phyloP scores from a whole-genome alignment of 2,797 vertebrate genomes.

The Ptychadena robeensis region DNA sequence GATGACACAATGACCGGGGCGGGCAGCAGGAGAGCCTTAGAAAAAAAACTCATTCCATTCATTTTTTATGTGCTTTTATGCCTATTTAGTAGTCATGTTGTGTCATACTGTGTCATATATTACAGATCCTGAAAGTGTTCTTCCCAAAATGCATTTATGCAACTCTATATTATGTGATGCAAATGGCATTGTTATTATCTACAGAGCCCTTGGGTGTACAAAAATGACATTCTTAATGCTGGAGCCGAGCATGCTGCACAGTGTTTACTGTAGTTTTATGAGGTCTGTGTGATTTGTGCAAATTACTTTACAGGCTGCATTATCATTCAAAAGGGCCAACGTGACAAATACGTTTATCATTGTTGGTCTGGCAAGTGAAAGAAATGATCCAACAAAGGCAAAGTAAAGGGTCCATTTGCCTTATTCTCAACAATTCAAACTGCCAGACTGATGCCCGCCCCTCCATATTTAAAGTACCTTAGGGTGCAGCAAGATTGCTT shows the following conservation, averaged over 20 bases:
- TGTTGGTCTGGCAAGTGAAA: background rate
- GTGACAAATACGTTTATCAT: background rate
- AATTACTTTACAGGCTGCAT: conserved; percentile 16
- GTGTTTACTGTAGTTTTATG: conserved; percentile 3
- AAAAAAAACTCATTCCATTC: conserved; percentile 7
- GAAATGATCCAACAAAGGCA: background rate
- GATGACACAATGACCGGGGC: background rate
- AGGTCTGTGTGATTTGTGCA: background rate
- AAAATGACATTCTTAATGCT: conserved; percentile 18
- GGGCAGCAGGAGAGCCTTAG: background rate
- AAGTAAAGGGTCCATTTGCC: background rate
- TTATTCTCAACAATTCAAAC: background rate
- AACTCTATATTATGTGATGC: conserved; percentile 18
- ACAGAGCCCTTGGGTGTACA: conserved; percentile 1
- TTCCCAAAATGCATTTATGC: conserved; percentile 5
- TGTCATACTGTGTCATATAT: conserved; percentile 29
- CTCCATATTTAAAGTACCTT: background rate
- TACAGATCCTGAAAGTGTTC: background rate
- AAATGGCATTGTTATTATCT: conserved; percentile 24
- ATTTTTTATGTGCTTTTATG: conserved; percentile 32
- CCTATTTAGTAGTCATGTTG: conserved; percentile 32
- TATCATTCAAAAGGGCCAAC: background rate
- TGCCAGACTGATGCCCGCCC: background rate
- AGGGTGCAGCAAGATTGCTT: background rate
- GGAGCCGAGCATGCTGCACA: background rate